Conservation (phyloP, 2,888 invertebrate species). For the Nowickia ferox region DNA sequence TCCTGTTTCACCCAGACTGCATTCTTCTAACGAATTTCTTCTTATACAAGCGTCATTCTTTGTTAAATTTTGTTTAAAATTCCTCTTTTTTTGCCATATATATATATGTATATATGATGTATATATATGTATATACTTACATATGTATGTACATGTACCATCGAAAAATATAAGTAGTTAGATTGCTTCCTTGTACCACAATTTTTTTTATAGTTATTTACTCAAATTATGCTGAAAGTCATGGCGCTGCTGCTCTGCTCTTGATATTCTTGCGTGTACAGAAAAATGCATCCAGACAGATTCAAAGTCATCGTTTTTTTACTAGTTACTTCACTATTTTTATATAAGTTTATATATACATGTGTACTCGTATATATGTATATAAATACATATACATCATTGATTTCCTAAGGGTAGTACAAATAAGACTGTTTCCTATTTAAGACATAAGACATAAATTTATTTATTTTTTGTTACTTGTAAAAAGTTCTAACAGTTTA, state of each 20-base stretch:
- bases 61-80: constrained; percentile 31
- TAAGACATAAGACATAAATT: constrained; percentile 17
- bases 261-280: neutral
- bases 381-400: constrained; percentile 1
- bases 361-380: neutral
- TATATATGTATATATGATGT: too few species aligned
- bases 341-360: neutral
- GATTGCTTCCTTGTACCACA: constrained; percentile 39
- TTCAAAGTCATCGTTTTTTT: constrained; percentile 17
- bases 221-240: constrained; percentile 37
- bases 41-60: constrained; percentile 2
- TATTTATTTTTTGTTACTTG: constrained; percentile 18
- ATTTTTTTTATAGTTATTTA: constrained; percentile 36
- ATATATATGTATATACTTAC: too few species aligned
- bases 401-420: constrained; percentile 45
- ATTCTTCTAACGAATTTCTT: neutral
- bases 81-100: constrained; percentile 1
- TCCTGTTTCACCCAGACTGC: constrained; percentile 51
- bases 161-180: constrained; percentile 48
- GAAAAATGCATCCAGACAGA: constrained; percentile 40
- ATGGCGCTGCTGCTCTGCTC: neutral
- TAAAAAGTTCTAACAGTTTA: constrained; percentile 10
- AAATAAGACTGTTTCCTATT: constrained; percentile 44
- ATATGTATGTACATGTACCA: neutral
- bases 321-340: constrained; percentile 34